phyloP scores from a whole-genome alignment of 2,113 vertebrate genomes.

The Dipodomys stephensi region DNA sequence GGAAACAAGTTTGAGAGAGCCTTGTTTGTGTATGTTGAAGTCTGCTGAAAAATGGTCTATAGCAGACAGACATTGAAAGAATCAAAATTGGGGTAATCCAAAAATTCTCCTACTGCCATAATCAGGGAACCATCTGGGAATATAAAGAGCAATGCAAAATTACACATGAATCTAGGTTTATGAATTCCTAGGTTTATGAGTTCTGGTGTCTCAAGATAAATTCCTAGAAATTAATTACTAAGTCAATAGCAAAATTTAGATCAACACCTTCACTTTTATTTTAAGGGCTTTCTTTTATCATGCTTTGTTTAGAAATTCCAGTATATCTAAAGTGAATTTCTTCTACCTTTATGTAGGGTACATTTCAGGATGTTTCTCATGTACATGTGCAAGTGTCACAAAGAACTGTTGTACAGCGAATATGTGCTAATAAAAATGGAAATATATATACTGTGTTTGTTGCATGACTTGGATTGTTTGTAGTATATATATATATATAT shows the following conservation, averaged over 20 bases:
- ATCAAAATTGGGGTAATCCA: not conserved
- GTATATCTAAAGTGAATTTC: not conserved
- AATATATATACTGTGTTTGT: too few species aligned
- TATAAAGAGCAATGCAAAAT: not conserved
- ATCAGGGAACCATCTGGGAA: not conserved
- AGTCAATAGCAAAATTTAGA: not conserved
- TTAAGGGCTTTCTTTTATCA: not conserved
- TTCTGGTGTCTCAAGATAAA: not conserved
- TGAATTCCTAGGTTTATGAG: too few species aligned
- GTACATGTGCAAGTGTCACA: too few species aligned
- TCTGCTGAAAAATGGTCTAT: not conserved
- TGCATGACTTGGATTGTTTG: too few species aligned
- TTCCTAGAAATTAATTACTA: not conserved
- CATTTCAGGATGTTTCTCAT: not conserved
- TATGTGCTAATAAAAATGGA: too few species aligned
- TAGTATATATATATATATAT: too few species aligned
- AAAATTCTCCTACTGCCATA: not conserved
- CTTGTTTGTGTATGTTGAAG: not conserved
- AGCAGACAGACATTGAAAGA: not conserved
- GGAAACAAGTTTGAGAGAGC: not conserved
- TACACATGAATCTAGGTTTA: not conserved
- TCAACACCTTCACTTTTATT: not conserved
- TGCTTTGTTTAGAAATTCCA: not conserved
- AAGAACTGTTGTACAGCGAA: too few species aligned
- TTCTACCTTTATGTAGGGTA: not conserved